Percentiles rank a stretch among this genome's conserved stretches.
Conservation (phyloP, 2,888 invertebrate species). For the Catocala nupta region DNA sequence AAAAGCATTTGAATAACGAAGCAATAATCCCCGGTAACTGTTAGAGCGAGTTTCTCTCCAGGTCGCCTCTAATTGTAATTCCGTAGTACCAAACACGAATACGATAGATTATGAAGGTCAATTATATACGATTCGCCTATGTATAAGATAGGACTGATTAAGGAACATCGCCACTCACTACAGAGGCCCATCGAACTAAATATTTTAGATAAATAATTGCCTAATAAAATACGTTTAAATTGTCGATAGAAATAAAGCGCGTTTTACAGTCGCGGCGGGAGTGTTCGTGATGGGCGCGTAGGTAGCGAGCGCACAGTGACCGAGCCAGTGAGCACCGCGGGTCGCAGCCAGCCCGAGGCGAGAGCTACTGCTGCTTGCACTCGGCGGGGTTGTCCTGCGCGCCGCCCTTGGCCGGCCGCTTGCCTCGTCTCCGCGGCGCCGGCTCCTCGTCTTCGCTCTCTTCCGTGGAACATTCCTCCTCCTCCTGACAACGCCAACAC, state of each 20-base stretch:
- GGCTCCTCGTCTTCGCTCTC: slow-evolving; percentile 88
- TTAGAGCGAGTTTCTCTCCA: slow-evolving; percentile 4
- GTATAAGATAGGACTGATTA: slow-evolving; percentile 34
- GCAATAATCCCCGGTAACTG: slow-evolving; percentile 8
- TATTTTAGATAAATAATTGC: background rate
- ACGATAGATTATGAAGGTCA: slow-evolving; percentile 30
- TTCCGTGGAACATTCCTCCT: slow-evolving; percentile 86
- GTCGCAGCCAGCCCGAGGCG: background rate
- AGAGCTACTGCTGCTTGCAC: slow-evolving; percentile 91
- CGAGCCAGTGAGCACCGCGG: no score
- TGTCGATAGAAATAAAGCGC: slow-evolving; percentile 6
- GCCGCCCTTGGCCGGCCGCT: slow-evolving; percentile 63
- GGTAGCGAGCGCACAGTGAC: slow-evolving; percentile 31
- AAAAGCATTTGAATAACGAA: slow-evolving; percentile 30
- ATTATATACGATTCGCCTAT: slow-evolving; percentile 32
- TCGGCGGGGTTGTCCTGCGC: slow-evolving; percentile 86
- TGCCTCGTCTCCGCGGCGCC: slow-evolving; percentile 76
- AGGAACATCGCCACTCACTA: slow-evolving; percentile 43
- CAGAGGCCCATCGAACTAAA: slow-evolving; percentile 17
- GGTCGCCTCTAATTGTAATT: slow-evolving; percentile 20
- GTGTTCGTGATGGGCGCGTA: background rate
- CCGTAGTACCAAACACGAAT: slow-evolving; percentile 20
- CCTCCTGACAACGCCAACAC: slow-evolving; percentile 69
- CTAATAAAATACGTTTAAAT: slow-evolving; percentile 3
- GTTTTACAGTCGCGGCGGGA: slow-evolving; percentile 1